phyloP scores from a whole-genome alignment of 2,888 invertebrate species.

The Lepas anatifera region DNA sequence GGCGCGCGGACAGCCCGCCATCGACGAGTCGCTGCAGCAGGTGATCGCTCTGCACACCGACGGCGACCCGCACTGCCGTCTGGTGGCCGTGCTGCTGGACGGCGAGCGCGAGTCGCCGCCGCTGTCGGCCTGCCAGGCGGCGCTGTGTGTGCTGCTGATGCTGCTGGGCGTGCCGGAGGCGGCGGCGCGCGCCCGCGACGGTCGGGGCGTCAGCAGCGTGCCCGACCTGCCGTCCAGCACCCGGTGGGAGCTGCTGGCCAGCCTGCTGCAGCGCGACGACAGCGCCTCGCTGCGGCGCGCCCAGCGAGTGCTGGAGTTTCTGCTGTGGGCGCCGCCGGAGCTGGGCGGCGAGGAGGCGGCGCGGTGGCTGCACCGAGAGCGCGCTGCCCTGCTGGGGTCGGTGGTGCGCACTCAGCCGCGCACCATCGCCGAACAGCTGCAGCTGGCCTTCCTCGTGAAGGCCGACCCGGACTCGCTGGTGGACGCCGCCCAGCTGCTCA shows the following conservation, averaged over 20 bases:
- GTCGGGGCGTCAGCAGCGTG: conserved; percentile 27
- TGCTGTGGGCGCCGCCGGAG: conserved; percentile 62
- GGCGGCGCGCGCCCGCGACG: conserved; percentile 23
- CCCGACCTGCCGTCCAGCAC: conserved; percentile 9
- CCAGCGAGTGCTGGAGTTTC: conserved; percentile 71
- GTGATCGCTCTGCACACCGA: background rate
- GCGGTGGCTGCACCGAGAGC: conserved; percentile 55
- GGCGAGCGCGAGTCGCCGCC: background rate
- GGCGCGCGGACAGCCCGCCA: background rate
- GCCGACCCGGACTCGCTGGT: conserved; percentile 71
- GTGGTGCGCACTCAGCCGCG: conserved; percentile 43
- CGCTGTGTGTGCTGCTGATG: conserved; percentile 52
- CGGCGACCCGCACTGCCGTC: background rate
- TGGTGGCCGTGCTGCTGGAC: background rate
- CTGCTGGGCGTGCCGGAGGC: conserved; percentile 47
- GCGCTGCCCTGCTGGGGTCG: conserved; percentile 71
- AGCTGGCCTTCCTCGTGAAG: conserved; percentile 52
- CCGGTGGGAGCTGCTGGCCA: conserved; percentile 25
- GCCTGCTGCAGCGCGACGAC: conserved; percentile 30
- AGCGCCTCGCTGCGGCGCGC: conserved; percentile 39
- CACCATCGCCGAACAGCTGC: background rate
- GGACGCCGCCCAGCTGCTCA: conserved; percentile 49
- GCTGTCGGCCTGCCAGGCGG: background rate
- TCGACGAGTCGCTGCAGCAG: conserved; percentile 2
- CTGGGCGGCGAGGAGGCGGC: conserved; percentile 25